Evolutionary conservation across 2,797 vertebrate genomes (phyloP).

Genomic region (Periparus ater): DNA sequence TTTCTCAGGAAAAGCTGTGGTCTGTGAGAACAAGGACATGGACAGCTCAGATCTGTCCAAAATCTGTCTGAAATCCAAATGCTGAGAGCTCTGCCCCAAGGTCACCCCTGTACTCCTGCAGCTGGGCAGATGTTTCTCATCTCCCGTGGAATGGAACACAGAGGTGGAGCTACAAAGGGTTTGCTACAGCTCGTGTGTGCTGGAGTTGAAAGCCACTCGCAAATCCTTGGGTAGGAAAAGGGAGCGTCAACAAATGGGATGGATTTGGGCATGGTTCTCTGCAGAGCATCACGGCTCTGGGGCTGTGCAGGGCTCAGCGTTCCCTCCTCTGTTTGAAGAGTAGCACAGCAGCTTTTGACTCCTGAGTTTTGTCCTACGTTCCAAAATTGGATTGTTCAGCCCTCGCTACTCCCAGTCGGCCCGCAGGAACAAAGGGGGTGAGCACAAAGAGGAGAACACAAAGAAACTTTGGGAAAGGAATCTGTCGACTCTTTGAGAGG

Average conservation of each 20-base stretch:
- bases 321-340: neutral
- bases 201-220: neutral
- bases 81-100: neutral
- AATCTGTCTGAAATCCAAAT: accelerated
- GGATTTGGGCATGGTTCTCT: neutral
- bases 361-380: neutral
- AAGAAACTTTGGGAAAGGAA: neutral
- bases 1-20: neutral
- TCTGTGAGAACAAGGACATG: neutral
- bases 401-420: neutral
- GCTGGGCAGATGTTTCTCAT: neutral
- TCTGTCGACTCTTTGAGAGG: neutral
- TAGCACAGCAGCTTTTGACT: neutral
- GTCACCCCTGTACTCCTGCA: neutral
- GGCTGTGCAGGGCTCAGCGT: neutral
- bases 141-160: neutral
- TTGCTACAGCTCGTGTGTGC: accelerated
- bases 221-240: neutral
- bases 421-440: neutral
- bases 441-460: neutral
- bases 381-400: neutral
- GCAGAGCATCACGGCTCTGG: neutral
- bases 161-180: neutral
- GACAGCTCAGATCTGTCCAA: neutral
- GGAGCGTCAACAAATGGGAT: neutral